Evolutionary conservation across 2,888 invertebrate genomes (phyloP).

Genomic region (Sphecodes monilicornis): DNA sequence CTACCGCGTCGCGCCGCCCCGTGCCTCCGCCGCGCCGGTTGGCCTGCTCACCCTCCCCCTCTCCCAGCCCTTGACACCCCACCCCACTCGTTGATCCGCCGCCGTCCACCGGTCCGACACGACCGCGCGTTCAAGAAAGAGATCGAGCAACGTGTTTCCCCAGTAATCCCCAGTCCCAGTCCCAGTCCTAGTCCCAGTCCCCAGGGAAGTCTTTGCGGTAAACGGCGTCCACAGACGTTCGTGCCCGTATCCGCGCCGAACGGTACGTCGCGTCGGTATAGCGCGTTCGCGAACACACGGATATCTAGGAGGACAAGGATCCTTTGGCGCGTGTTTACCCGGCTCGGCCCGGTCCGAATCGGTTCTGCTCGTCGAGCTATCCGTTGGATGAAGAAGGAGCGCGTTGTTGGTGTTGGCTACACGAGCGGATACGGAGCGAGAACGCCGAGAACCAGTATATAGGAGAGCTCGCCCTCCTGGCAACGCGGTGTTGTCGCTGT

Average conservation of each 20-base stretch:
- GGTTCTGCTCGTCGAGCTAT: background rate
- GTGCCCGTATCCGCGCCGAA: constrained; percentile 29
- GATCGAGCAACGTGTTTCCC: constrained; percentile 56
- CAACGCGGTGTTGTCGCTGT: constrained; percentile 34
- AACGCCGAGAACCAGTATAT: background rate
- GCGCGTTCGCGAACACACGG: constrained; percentile 48
- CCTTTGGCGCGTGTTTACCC: background rate
- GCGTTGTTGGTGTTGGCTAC: constrained; percentile 8
- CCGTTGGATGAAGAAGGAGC: background rate
- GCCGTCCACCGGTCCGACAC: constrained; percentile 35
- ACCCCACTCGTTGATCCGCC: constrained; percentile 16
- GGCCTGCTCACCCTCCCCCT: constrained; percentile 31
- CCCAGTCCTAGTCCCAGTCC: too few species aligned
- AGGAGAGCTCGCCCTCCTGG: constrained; percentile 26
- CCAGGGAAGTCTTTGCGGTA: constrained; percentile 63
- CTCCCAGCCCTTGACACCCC: constrained; percentile 36
- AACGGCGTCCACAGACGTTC: constrained; percentile 42
- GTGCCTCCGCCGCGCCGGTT: background rate
- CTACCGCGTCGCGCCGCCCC: background rate
- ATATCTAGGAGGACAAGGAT: background rate
- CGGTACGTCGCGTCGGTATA: constrained; percentile 58
- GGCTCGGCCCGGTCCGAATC: background rate
- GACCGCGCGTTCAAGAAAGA: constrained; percentile 43
- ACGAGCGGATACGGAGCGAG: background rate
- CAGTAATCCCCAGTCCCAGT: background rate